phyloP scores from a whole-genome alignment of 2,113 vertebrate species.

The Otolemur garnettii region DNA sequence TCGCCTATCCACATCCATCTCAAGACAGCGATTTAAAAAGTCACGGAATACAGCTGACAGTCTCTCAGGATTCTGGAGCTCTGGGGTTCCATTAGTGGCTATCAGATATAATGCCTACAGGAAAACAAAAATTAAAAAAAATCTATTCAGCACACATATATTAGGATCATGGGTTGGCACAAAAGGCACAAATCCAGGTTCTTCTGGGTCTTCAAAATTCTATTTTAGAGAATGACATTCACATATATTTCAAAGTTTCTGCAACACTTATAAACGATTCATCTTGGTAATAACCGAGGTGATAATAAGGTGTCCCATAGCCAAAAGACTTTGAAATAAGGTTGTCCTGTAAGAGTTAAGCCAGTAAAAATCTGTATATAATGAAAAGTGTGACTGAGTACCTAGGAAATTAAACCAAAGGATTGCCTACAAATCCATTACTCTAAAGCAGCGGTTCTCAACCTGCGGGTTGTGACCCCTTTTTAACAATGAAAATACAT shows the following conservation, averaged over 20 bases:
- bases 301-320: neutral
- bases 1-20: constrained; percentile 99
- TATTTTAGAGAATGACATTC: constrained; percentile 25
- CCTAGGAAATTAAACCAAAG: constrained; percentile 42
- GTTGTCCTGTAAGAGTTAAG: constrained; percentile 28
- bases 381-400: constrained; percentile 6
- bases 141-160: constrained; percentile 24
- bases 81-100: constrained; percentile 98
- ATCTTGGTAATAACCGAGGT: neutral
- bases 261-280: constrained; percentile 7
- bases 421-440: neutral
- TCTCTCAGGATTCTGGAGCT: constrained; percentile 98
- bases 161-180: neutral
- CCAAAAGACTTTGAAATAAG: constrained; percentile 1
- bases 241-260: constrained; percentile 19
- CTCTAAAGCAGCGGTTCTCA: neutral
- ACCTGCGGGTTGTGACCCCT: too few relatives aligned
- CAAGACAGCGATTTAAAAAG: constrained; percentile 98
- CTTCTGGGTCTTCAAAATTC: constrained; percentile 51
- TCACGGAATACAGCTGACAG: constrained; percentile 97
- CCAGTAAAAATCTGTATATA: neutral
- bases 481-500: too few relatives aligned
- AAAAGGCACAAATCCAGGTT: neutral
- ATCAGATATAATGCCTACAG: constrained; percentile 97
- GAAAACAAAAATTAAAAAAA: constrained; percentile 5